Evolutionary conservation across 2,888 invertebrate species (phyloP), one percentile per base, ranked within the genome.

Genomic region (Maniola hyperantus): DNA sequence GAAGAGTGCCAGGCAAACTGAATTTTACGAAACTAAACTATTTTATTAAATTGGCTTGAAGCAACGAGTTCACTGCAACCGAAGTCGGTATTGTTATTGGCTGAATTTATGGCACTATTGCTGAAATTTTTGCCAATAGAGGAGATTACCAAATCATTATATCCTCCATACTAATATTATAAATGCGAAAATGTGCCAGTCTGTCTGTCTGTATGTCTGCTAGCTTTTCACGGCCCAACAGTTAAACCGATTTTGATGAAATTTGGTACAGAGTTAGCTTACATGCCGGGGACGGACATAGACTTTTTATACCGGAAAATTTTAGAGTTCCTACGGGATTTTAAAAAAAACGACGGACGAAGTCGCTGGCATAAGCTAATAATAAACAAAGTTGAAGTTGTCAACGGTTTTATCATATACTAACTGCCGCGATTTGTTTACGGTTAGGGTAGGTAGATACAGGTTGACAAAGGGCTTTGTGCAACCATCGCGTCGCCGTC

Each of bases 401-500:
- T n/a, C n/a, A n/a, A n/a, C n/a, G n/a, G n/a, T n/a, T n/a, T n/a
- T n/a, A n/a, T n/a, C 18, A 6, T 48, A 48, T 7, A 18, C 18
- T 34, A 10, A 33, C 33, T 15, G n/a, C 15, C 44, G 34, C 46
- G 10, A 15, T 59, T 34, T 26, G 44, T 59, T 48, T 33, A 26
- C 50, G n/a, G n/a, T n/a, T 26, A 11, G 13, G 10, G 11, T 26
- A n/a, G 46, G 8, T 59, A 59, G n/a, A 51, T 39, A 20, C n/a
- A 34, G 46, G 46, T 15, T 36, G 8, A 61, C 61, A 61, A 61
- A 61, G 51, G 13, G 50, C 61, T 51, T 51, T 50, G 61, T 50
- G 36, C 1, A n/a, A 46, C 18, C 26, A 15, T 11, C 46, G 34
- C 59, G 15, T 13, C 46, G 46, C 46, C 15, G 15, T 11, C 46